These are phyloP conservation scores for Hippocampus kuda DNA, from an alignment of 2,797 vertebrate species.

Conservation along the genomic window DNA sequence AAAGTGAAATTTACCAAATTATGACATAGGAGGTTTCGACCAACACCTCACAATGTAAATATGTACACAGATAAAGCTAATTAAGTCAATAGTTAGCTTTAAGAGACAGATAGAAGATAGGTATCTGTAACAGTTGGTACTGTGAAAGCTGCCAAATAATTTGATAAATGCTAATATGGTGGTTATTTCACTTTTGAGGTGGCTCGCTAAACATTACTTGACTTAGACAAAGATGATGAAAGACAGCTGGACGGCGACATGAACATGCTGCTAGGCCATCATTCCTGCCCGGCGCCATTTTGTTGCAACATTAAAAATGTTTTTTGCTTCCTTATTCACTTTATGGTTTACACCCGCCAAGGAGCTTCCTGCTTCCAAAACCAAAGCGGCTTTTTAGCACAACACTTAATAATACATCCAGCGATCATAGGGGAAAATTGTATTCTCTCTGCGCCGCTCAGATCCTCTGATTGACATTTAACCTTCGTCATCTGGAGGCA, in stretches of 20 bases:
- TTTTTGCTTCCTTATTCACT: conserved; percentile 39
- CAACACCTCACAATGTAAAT: too few relatives aligned
- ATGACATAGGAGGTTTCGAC: too few relatives aligned
- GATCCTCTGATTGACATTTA: conserved; percentile 70
- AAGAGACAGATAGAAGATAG: too few relatives aligned
- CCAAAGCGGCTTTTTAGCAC: conserved; percentile 22
- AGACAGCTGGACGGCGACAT: not conserved
- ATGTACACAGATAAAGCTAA: too few relatives aligned
- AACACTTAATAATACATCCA: conserved; percentile 56
- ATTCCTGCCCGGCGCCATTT: not conserved
- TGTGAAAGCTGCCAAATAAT: too few relatives aligned
- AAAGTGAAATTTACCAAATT: too few relatives aligned
- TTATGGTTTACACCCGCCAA: conserved; percentile 25
- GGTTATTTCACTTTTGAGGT: not conserved
- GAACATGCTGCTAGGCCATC: not conserved
- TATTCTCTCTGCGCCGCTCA: conserved; percentile 55
- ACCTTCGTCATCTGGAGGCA: conserved; percentile 50
- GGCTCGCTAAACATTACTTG: not conserved
- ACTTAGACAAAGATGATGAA: not conserved
- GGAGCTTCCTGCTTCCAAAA: conserved; percentile 7
- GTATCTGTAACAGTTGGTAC: too few relatives aligned
- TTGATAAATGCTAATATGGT: too few relatives aligned
- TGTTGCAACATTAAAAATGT: conserved; percentile 23
- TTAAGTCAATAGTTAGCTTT: too few relatives aligned
- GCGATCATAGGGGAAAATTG: conserved; percentile 37